Evolutionary conservation across 2,113 vertebrate species (phyloP).

Genomic region (Tauraco erythrolophus): DNA sequence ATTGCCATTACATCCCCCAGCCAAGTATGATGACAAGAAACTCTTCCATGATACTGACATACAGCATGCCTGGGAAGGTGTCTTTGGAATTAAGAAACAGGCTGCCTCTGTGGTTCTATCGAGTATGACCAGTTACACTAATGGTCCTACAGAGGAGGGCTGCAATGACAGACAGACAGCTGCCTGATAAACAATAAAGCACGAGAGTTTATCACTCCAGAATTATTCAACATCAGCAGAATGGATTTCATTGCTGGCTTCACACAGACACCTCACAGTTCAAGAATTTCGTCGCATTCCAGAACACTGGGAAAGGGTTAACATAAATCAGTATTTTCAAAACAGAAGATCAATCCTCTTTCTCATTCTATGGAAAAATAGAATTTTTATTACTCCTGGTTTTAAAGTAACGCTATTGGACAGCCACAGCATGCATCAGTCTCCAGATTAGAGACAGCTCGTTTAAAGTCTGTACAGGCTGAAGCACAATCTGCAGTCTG

Average conservation of each 20-base stretch:
- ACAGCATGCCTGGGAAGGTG: accelerated
- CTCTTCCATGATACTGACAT: accelerated
- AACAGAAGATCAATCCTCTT: not conserved
- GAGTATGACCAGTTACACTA: accelerated
- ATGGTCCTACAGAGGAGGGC: accelerated
- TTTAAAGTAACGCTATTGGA: not conserved
- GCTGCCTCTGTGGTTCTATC: accelerated
- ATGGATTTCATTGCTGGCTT: not conserved
- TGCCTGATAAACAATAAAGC: accelerated
- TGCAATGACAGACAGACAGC: not conserved
- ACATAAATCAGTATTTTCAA: not conserved
- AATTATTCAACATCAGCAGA: not conserved
- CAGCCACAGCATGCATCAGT: not conserved
- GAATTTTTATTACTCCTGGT: not conserved
- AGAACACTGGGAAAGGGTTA: not conserved
- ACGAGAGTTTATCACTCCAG: not conserved
- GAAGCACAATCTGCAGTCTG: not conserved
- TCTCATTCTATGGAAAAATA: accelerated
- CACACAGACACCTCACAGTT: not conserved
- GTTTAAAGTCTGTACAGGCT: not conserved
- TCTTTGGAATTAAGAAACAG: accelerated
- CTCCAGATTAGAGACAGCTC: not conserved
- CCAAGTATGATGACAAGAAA: accelerated
- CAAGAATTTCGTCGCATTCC: not conserved
- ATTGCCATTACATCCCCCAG: accelerated